Evolutionary conservation across 2,888 invertebrate genomes (phyloP).

Genomic region (Patella caerulea): DNA sequence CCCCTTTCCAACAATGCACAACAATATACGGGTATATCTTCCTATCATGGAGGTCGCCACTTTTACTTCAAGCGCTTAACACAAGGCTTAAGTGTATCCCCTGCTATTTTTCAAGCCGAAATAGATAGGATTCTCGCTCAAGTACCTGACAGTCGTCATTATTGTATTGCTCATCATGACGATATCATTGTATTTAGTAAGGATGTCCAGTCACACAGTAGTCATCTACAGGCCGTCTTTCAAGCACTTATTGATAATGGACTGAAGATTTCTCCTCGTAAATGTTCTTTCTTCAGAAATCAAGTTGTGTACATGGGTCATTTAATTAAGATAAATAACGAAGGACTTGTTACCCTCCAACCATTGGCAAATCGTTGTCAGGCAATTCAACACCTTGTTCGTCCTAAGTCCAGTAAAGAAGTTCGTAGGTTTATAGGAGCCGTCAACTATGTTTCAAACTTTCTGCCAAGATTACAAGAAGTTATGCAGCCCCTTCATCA

Average conservation of each 20-base stretch:
- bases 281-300: not conserved
- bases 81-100: no score
- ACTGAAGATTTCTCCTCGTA: not conserved
- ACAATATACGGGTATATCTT: no score
- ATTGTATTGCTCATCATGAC: not conserved
- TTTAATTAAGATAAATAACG: not conserved
- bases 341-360: slow-evolving; percentile 1
- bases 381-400: not conserved
- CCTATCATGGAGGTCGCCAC: no score
- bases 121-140: not conserved
- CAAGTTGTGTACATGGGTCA: not conserved
- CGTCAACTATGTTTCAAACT: not conserved
- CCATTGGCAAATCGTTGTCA: not conserved
- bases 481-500: not conserved
- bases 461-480: not conserved
- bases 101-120: not conserved
- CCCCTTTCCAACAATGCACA: no score
- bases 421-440: not conserved
- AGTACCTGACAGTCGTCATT: not conserved
- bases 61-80: no score
- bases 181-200: not conserved
- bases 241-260: not conserved
- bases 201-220: not conserved
- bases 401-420: not conserved
- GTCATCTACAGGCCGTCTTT: not conserved